Conservation (phyloP, 2,888 invertebrate genomes). For the Lamellibrachia satsuma region DNA sequence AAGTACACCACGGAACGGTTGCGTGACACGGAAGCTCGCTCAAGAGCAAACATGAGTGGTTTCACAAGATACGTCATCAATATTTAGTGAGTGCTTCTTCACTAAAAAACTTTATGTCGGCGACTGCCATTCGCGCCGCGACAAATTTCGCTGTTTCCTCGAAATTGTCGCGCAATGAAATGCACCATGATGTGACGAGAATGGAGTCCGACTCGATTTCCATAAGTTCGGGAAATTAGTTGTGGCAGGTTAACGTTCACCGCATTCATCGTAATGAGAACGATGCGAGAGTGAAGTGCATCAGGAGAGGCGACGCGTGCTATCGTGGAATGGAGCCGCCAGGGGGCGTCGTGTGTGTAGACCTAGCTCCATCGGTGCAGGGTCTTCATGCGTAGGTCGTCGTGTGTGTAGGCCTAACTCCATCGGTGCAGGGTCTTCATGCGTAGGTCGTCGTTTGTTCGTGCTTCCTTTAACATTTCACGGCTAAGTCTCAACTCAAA, state of each 20-base stretch:
- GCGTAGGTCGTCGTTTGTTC: too few species aligned
- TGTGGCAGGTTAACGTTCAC: background rate
- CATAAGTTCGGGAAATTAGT: background rate
- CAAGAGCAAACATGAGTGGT: background rate
- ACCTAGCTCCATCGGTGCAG: background rate
- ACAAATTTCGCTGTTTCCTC: background rate
- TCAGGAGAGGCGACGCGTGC: background rate
- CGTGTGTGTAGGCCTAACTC: background rate
- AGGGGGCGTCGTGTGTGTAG: background rate
- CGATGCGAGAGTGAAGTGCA: background rate
- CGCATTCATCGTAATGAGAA: background rate
- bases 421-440: background rate
- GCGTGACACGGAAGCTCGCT: background rate
- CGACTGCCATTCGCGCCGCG: background rate
- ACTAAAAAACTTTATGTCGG: background rate
- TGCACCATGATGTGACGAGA: background rate
- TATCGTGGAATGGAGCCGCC: too few species aligned
- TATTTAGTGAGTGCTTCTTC: background rate
- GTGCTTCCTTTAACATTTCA: too few species aligned
- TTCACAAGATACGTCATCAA: background rate
- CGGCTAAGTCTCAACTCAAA: too few species aligned
- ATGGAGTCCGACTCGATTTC: background rate
- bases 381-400: too few species aligned
- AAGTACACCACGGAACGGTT: background rate
- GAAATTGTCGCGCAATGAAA: background rate